Conservation (phyloP, 2,797 vertebrate genomes). For the Notolabrus celidotus region DNA sequence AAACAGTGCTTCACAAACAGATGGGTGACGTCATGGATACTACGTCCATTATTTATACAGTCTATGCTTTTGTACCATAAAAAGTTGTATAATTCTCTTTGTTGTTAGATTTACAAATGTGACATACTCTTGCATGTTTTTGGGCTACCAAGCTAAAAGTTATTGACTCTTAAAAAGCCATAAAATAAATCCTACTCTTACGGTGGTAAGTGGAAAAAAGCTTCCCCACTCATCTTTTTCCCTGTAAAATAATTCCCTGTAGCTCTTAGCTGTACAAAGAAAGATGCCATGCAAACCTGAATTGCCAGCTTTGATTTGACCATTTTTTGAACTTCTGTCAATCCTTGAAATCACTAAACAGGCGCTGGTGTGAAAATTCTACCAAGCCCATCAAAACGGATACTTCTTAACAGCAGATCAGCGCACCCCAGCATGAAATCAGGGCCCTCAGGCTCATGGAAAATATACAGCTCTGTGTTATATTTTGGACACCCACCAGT, state of each 20-base stretch:
- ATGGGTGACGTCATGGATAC: too few species aligned
- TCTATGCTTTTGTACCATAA: too few species aligned
- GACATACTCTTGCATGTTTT: too few species aligned
- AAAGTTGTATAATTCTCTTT: too few species aligned
- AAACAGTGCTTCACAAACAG: too few species aligned
- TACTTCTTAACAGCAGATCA: conserved; percentile 46
- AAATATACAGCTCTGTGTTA: conserved; percentile 61
- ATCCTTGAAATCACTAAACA: conserved; percentile 15
- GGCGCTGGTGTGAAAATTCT: conserved; percentile 21
- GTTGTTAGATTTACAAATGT: too few species aligned
- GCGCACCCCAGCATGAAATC: conserved; percentile 43
- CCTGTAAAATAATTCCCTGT: not conserved
- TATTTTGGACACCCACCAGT: conserved; percentile 54
- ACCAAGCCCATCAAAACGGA: conserved; percentile 32
- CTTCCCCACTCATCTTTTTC: not conserved
- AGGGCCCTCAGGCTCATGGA: conserved; percentile 32
- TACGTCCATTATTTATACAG: too few species aligned
- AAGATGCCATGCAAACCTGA: conserved; percentile 1
- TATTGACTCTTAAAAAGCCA: too few species aligned
- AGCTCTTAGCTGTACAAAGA: not conserved
- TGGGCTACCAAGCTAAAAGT: too few species aligned
- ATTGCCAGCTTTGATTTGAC: conserved; percentile 20
- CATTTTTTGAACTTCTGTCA: conserved; percentile 10
- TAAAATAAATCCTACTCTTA: too few species aligned
- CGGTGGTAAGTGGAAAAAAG: not conserved